phyloP scores from a whole-genome alignment of 1,140 invertebrate species.

The Elymnias hypermnestra region DNA sequence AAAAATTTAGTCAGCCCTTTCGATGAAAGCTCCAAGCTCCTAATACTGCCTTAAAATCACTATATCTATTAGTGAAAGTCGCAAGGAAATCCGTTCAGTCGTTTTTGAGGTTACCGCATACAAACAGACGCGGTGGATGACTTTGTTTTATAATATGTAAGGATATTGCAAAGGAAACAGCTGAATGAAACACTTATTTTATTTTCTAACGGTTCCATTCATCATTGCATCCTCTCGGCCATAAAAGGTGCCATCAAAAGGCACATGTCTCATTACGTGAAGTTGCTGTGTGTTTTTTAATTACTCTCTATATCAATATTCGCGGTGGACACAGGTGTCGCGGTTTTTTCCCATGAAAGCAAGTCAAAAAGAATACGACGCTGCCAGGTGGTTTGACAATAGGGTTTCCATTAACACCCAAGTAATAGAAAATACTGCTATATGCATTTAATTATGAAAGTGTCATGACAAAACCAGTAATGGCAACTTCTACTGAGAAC shows the following conservation, averaged over 20 bases:
- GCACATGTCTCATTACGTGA: constrained; percentile 15
- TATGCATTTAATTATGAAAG: no score
- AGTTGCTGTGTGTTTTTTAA: constrained; percentile 9
- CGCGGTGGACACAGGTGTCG: constrained; percentile 26
- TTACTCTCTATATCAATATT: constrained; percentile 26
- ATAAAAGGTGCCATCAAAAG: constrained; percentile 14
- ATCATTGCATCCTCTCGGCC: constrained; percentile 1
- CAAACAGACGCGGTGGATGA: no score
- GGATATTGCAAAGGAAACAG: constrained; percentile 15
- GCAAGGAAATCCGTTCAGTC: no score
- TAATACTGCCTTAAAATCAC: no score
- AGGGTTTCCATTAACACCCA: constrained; percentile 2
- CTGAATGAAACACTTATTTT: constrained; percentile 12
- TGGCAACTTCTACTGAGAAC: no score
- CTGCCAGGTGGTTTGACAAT: constrained; percentile 18
- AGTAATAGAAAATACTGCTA: no score
- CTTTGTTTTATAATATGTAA: no score
- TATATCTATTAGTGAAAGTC: no score
- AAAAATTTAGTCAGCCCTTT: no score
- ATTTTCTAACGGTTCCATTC: constrained; percentile 13
- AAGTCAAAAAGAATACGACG: constrained; percentile 13
- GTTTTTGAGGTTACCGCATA: no score
- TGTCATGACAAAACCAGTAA: no score
- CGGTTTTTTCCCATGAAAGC: constrained; percentile 18
- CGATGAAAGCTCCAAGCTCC: no score